Evolutionary conservation across 1,140 invertebrate genomes (phyloP).

Genomic region (Eufriesea mexicana): DNA sequence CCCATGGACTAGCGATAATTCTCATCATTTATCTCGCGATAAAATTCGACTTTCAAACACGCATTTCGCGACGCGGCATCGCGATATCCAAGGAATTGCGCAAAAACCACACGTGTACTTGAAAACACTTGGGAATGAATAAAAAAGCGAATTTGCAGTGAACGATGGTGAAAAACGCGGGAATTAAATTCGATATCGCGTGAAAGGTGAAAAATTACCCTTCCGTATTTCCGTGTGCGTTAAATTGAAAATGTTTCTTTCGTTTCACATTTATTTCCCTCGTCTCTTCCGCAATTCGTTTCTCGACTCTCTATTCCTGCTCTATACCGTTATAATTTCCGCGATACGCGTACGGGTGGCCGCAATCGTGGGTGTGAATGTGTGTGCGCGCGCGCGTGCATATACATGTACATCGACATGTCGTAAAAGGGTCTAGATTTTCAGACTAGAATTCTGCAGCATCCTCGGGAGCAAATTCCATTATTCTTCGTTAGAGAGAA

Average conservation of each 20-base stretch:
- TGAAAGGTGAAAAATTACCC: constrained; percentile 8
- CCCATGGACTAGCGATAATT: too few relatives aligned
- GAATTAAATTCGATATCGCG: not conserved
- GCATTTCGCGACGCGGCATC: not conserved
- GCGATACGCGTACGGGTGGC: not conserved
- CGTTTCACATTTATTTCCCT: not conserved
- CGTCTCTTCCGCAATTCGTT: not conserved
- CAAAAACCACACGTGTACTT: not conserved
- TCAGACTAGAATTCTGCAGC: constrained; percentile 3
- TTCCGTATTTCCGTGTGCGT: not conserved
- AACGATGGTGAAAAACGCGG: not conserved
- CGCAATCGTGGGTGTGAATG: not conserved
- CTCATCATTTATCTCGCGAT: too few relatives aligned
- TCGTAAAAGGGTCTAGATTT: constrained; percentile 34
- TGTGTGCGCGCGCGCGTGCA: not conserved
- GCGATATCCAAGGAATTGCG: too few relatives aligned
- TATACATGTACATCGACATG: constrained; percentile 34
- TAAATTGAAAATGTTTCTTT: constrained; percentile 22
- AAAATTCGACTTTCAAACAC: too few relatives aligned
- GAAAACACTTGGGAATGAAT: not conserved
- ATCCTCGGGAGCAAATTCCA: constrained; percentile 43
- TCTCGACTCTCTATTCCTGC: not conserved
- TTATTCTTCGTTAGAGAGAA: constrained; percentile 53
- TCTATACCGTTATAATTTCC: constrained; percentile 9
- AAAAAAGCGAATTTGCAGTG: not conserved